Base-by-base conservation (phyloP, 2,113 vertebrate species). In the Oncorhynchus nerka region DNA sequence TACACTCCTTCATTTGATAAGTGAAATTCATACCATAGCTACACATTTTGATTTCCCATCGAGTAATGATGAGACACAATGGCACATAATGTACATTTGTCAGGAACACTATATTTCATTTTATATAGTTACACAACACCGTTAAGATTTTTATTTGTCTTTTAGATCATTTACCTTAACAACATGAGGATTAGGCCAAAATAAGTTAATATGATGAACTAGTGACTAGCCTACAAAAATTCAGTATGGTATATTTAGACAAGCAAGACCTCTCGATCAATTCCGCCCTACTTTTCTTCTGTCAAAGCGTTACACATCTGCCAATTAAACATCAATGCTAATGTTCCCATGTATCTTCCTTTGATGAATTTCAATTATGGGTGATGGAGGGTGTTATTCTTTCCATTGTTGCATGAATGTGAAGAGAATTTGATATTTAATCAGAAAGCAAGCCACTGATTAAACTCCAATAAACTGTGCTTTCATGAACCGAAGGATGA, bases 1-100 rank as follows among this genome's bases (percentile, higher is more conserved):
- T 93, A 95, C 95, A 95, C 95, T 94, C 93, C 94, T 95, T 95
- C 95, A 95, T 95, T 95, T 96, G 96, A 99, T 97, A 98, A 98
- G 96, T 98, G 97, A 97, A 97, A 97, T 97, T 97, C 94, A 93
- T 94, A 90, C 89, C 85, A 83, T 85, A 82, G 82, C 86, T 88
- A 88, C 80, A 70, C 70, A 15, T 26, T 26, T 22, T 8, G 30
- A 55, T 64, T 15, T 68, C 66, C 62, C 65, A 77, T 67, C 19
- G 70, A 3, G 22, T 26, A 75, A 26, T 51, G 57, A 75, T 64
- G n/a, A n/a, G n/a, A 81, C 34, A 64, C 51, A 66, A 59, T 45
- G 30, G 11, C 67, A 67, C 8, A 28, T 16, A 30, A 28, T 67
- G 24, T 67, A 19, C 1, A n/a, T 22, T 64, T 64, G 24, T 64